Conservation (phyloP, 1,140 invertebrate genomes). For the Eumeta japonica region DNA sequence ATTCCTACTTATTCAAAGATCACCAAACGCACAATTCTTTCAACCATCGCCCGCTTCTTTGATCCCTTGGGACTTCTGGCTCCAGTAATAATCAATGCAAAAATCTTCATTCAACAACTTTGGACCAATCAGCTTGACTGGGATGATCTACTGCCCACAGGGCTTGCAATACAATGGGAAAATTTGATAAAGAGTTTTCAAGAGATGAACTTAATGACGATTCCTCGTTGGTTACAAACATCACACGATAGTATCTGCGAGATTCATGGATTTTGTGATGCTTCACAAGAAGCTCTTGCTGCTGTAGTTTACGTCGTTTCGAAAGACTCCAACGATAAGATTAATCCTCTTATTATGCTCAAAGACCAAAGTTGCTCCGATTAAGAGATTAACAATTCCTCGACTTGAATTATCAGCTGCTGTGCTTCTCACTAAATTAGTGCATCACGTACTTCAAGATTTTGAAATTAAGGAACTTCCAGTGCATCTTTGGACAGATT, state of each 20-base stretch:
- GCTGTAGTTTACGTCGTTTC: conserved; percentile 24
- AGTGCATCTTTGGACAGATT: conserved; percentile 28
- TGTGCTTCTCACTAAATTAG: conserved; percentile 16
- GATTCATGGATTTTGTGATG: conserved; percentile 14
- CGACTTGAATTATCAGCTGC: conserved; percentile 33
- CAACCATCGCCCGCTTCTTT: conserved; percentile 22
- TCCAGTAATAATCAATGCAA: conserved; percentile 36
- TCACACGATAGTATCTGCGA: conserved; percentile 3
- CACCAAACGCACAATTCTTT: conserved; percentile 4
- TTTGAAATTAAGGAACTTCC: conserved; percentile 7
- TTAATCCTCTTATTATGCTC: conserved; percentile 23
- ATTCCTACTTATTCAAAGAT: background rate
- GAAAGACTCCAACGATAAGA: conserved; percentile 7
- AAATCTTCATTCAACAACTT: conserved; percentile 50
- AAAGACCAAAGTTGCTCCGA: conserved; percentile 38
- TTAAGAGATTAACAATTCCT: conserved; percentile 30
- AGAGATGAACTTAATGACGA: background rate
- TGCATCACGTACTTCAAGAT: conserved; percentile 9
- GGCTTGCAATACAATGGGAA: conserved; percentile 10
- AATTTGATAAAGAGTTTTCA: background rate
- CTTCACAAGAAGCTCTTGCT: conserved; percentile 9
- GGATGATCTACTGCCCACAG: conserved; percentile 25
- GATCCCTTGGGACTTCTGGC: conserved; percentile 40
- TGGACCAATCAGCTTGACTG: conserved; percentile 31
- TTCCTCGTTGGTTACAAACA: conserved; percentile 5